Conservation (phyloP, 2,888 invertebrate species). For the Drosophila bunnanda region DNA sequence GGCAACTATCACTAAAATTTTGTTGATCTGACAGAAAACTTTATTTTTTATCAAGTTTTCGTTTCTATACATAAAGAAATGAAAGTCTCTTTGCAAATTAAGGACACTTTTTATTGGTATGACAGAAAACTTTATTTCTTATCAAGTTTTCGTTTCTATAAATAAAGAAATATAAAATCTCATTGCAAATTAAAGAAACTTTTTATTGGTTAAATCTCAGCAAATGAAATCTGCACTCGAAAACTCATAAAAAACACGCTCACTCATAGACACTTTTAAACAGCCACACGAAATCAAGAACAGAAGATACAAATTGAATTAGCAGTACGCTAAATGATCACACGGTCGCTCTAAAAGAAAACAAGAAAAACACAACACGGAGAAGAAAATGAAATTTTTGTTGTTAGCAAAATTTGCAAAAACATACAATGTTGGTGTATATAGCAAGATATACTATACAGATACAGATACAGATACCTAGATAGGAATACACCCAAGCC, state of each 20-base stretch:
- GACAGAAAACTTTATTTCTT: not conserved
- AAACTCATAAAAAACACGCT: conserved; percentile 12
- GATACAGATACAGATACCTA: conserved; percentile 34
- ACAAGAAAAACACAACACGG: conserved; percentile 47
- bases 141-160: not conserved
- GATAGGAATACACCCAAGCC: conserved; percentile 34
- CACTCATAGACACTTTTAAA: not conserved
- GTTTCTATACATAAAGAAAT: not conserved
- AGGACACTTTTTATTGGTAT: not conserved
- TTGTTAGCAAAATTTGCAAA: conserved; percentile 64
- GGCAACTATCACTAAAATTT: not conserved
- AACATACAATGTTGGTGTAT: conserved; percentile 29
- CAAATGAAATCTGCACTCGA: not conserved
- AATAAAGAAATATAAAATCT: too few relatives aligned
- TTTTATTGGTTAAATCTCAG: not conserved
- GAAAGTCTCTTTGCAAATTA: not conserved
- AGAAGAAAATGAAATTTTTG: conserved; percentile 27
- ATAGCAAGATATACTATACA: conserved; percentile 15
- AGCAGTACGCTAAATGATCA: conserved; percentile 82
- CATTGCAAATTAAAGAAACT: not conserved
- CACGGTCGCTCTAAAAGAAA: conserved; percentile 76
- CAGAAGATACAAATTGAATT: conserved; percentile 71
- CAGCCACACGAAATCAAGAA: conserved; percentile 7
- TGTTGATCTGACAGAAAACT: too few relatives aligned
- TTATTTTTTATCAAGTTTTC: not conserved